These are phyloP conservation scores for Tortricodes alternella DNA, from an alignment of 2,888 invertebrate species.

Conservation along the genomic window DNA sequence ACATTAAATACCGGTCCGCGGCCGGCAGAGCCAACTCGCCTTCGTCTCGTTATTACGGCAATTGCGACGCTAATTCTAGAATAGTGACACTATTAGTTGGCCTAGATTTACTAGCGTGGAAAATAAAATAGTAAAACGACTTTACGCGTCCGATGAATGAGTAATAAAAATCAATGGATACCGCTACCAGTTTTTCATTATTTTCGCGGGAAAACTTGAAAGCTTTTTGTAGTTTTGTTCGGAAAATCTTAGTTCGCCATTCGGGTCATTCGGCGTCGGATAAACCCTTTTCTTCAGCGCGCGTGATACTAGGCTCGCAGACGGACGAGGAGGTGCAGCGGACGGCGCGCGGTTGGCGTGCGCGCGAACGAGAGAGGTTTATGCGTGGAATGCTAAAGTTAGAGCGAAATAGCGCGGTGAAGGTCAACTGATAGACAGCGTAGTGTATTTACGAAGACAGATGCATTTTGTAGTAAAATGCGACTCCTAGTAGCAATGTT, in stretches of 20 bases:
- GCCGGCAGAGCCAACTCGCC: slow-evolving; percentile 27
- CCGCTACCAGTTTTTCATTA: slow-evolving; percentile 29
- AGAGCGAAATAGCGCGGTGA: slow-evolving; percentile 65
- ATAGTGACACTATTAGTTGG: slow-evolving; percentile 59
- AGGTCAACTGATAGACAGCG: slow-evolving; percentile 75
- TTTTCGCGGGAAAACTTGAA: slow-evolving; percentile 61
- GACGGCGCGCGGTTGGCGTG: slow-evolving; percentile 44
- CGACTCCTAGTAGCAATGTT: slow-evolving; percentile 5
- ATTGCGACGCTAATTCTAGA: slow-evolving; percentile 61
- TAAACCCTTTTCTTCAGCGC: slow-evolving; percentile 84
- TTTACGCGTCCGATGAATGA: slow-evolving; percentile 29
- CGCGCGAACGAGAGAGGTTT: slow-evolving; percentile 62
- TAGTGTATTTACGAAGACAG: slow-evolving; percentile 54
- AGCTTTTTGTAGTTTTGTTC: slow-evolving; percentile 49
- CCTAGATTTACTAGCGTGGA: slow-evolving; percentile 64
- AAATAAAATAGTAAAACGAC: slow-evolving; percentile 36
- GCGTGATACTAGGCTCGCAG: slow-evolving; percentile 80
- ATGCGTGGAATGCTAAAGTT: slow-evolving; percentile 67
- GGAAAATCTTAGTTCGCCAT: slow-evolving; percentile 75
- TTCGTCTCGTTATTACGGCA: slow-evolving; percentile 57
- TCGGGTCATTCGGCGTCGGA: slow-evolving; percentile 77
- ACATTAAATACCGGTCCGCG: slow-evolving; percentile 39
- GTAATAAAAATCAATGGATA: slow-evolving; percentile 24
- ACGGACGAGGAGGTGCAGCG: slow-evolving; percentile 59
- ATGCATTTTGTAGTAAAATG: slow-evolving; percentile 37